These are phyloP conservation scores for Periophthalmus modestus DNA, from an alignment of 2,113 vertebrate genomes.

Conservation along the genomic window DNA sequence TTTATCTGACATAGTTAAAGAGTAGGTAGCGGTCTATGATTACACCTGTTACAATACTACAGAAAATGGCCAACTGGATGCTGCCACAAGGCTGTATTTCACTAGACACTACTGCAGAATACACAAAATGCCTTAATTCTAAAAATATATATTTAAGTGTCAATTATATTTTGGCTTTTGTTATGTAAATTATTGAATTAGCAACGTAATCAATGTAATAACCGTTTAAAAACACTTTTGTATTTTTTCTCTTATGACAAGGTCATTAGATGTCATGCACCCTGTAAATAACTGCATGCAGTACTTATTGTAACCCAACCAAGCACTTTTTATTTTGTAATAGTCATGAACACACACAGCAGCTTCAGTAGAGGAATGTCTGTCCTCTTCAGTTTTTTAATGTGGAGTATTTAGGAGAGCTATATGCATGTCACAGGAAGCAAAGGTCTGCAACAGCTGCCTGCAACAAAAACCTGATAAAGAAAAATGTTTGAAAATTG, in stretches of 20 bases:
- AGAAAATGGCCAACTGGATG: conserved; percentile 38
- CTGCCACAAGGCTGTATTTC: conserved; percentile 51
- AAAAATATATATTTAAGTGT: conserved; percentile 21
- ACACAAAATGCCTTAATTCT: not conserved
- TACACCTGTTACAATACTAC: conserved; percentile 10
- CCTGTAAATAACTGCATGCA: conserved; percentile 99
- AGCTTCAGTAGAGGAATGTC: conserved; percentile 94
- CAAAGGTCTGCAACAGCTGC: conserved; percentile 88
- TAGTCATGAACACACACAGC: conserved; percentile 99
- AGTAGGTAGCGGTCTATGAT: conserved; percentile 18
- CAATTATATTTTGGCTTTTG: conserved; percentile 23
- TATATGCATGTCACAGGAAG: conserved; percentile 91
- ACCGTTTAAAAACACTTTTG: conserved; percentile 86
- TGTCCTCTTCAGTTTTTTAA: conserved; percentile 91
- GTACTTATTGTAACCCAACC: conserved; percentile 99
- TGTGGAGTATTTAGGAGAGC: conserved; percentile 95
- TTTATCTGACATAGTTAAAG: not conserved
- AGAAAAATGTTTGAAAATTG: conserved; percentile 94
- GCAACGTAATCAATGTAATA: conserved; percentile 53
- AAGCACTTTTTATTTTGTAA: conserved; percentile 99
- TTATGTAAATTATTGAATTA: conserved; percentile 33
- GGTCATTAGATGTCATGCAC: conserved; percentile 97
- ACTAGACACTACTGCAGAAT: conserved; percentile 77
- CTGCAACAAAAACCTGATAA: conserved; percentile 91
- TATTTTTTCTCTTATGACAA: conserved; percentile 86